Percentiles rank a stretch among this genome's conserved stretches.
phyloP scores from a whole-genome alignment of 2,888 invertebrate species.

The Melolontha melolontha region DNA sequence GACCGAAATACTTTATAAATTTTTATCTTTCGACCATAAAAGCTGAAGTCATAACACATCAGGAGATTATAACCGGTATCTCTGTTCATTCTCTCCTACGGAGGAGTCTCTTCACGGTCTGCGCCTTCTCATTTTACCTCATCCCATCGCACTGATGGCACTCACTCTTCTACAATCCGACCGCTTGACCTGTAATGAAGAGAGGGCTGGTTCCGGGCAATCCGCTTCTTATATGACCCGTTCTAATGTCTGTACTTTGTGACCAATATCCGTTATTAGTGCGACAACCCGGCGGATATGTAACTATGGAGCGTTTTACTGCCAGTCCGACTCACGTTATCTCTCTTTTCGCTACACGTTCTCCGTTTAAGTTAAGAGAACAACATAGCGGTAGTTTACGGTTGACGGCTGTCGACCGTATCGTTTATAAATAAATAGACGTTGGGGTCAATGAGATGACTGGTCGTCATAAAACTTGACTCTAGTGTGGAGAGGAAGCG shows the following conservation, averaged over 20 bases:
- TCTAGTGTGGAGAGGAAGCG: too few species aligned
- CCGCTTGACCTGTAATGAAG: constrained; percentile 52
- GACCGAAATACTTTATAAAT: constrained; percentile 17
- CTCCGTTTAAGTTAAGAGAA: too few species aligned
- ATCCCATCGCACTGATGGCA: constrained; percentile 29
- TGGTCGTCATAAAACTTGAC: too few species aligned
- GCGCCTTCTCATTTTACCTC: background rate
- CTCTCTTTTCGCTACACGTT: background rate
- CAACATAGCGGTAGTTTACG: too few species aligned
- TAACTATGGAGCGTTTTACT: constrained; percentile 16
- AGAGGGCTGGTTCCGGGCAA: constrained; percentile 48
- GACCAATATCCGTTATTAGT: constrained; percentile 54
- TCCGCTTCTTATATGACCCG: constrained; percentile 47
- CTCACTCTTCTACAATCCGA: constrained; percentile 40
- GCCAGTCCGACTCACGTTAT: background rate
- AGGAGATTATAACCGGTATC: constrained; percentile 9
- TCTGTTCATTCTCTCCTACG: too few species aligned
- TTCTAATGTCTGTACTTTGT: constrained; percentile 53
- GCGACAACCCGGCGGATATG: constrained; percentile 46
- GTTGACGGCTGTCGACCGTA: too few species aligned
- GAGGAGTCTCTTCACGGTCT: constrained; percentile 8
- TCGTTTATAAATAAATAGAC: too few species aligned
- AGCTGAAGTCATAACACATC: constrained; percentile 17
- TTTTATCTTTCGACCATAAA: constrained; percentile 27
- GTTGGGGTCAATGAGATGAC: too few species aligned